Evolutionary conservation across 2,888 invertebrate genomes (phyloP).

Genomic region (Galerucella pusilla): DNA sequence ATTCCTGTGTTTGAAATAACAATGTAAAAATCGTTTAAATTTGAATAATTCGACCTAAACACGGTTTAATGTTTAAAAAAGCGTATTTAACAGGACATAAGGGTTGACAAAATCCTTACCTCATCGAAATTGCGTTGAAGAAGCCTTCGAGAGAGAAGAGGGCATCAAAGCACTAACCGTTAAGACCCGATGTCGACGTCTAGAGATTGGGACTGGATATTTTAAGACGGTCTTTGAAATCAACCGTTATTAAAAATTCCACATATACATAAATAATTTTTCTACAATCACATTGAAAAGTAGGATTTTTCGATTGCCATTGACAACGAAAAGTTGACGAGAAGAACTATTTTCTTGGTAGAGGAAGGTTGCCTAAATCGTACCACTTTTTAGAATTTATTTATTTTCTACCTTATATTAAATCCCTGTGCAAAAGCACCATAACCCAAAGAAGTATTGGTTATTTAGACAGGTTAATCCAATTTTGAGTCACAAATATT

Average conservation of each 20-base stretch:
- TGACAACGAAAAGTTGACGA: no score
- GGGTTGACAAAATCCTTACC: constrained; percentile 32
- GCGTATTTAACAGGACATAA: constrained; percentile 17
- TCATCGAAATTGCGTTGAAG: constrained; percentile 32
- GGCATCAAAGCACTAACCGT: constrained; percentile 25
- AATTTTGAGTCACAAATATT: no score
- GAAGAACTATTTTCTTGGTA: no score
- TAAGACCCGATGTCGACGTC: constrained; percentile 14
- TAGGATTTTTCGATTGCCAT: no score
- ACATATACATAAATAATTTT: background rate
- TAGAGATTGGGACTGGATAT: constrained; percentile 11
- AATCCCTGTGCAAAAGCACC: no score
- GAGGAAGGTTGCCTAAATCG: no score
- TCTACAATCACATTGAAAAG: no score
- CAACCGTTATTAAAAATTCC: background rate
- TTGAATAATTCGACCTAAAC: background rate
- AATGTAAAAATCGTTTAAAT: background rate
- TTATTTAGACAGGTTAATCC: no score
- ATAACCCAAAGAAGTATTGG: no score
- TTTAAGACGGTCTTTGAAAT: background rate
- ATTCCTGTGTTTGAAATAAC: background rate
- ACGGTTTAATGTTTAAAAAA: constrained; percentile 22
- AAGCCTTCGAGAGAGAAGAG: constrained; percentile 17
- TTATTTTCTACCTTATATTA: no score
- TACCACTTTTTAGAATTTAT: no score